Conservation (phyloP, 2,797 vertebrate genomes). For the Astyanax mexicanus region DNA sequence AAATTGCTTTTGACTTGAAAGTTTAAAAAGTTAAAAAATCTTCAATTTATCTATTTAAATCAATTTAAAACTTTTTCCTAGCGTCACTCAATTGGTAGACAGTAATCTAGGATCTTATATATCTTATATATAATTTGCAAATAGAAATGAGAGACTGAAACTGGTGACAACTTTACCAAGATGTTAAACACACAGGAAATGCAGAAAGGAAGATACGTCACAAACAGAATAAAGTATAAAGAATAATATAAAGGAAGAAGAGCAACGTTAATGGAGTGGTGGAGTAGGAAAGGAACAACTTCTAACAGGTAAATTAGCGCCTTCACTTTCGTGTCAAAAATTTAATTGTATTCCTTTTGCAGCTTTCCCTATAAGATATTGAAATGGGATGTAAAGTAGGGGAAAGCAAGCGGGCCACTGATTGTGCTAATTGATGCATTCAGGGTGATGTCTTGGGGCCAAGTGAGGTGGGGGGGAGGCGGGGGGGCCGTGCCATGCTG, state of each 20-base stretch:
- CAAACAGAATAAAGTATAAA: no score
- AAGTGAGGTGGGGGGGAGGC: conserved; percentile 1
- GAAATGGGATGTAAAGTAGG: conserved; percentile 60
- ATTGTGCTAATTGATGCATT: conserved; percentile 64
- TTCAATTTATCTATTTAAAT: no score
- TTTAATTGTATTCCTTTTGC: conserved; percentile 81
- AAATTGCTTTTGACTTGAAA: no score
- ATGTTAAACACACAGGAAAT: background rate
- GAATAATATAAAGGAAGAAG: conserved; percentile 49
- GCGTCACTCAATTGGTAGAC: no score
- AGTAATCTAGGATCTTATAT: no score
- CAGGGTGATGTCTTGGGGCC: conserved; percentile 54
- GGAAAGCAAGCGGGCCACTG: conserved; percentile 49
- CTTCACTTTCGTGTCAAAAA: conserved; percentile 86
- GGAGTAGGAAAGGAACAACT: conserved; percentile 80
- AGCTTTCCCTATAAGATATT: conserved; percentile 59
- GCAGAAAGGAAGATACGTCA: conserved; percentile 1
- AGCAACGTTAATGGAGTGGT: conserved; percentile 57
- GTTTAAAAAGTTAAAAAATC: no score
- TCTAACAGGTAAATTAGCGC: conserved; percentile 86
- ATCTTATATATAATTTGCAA: no score
- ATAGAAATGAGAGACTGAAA: no score
- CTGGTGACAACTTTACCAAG: background rate
- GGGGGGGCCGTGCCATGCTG: conserved; percentile 48
- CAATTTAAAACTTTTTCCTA: no score